Conservation (phyloP, 2,888 invertebrate genomes). For the Cryptus armator region DNA sequence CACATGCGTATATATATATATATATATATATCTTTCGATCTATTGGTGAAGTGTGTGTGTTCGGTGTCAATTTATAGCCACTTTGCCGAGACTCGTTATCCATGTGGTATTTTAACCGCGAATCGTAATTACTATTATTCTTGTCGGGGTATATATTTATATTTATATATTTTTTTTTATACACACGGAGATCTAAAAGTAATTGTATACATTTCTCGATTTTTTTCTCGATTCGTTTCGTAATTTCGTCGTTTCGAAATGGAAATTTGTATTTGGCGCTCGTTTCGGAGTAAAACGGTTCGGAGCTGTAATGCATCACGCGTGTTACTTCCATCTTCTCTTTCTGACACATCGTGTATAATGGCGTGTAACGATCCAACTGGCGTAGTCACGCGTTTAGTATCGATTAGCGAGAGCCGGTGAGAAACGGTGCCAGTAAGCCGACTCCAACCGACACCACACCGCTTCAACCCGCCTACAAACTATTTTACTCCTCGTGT, state of each 20-base stretch:
- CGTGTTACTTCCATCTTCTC: slow-evolving; percentile 10
- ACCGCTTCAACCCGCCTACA: slow-evolving; percentile 3
- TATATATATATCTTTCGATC: background rate
- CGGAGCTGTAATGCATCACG: background rate
- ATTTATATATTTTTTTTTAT: background rate
- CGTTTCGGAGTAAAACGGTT: background rate
- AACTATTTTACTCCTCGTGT: slow-evolving; percentile 37
- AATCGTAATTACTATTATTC: slow-evolving; percentile 47
- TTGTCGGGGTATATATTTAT: background rate
- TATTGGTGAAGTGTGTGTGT: background rate
- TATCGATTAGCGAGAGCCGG: slow-evolving; percentile 70
- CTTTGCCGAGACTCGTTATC: slow-evolving; percentile 47
- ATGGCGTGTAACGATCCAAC: slow-evolving; percentile 54
- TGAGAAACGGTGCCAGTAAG: slow-evolving; percentile 70
- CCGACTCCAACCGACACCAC: slow-evolving; percentile 47
- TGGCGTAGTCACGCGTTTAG: slow-evolving; percentile 63
- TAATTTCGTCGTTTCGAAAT: background rate
- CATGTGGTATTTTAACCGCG: slow-evolving; percentile 41
- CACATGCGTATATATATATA: background rate
- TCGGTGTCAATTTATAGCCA: slow-evolving; percentile 58
- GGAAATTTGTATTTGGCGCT: background rate
- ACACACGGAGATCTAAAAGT: background rate
- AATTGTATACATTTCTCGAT: background rate
- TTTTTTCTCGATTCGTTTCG: background rate
- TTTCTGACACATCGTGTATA: slow-evolving; percentile 49